Base-by-base conservation (phyloP, 2,113 vertebrate genomes). In the Genyomyrus donnyi region DNA sequence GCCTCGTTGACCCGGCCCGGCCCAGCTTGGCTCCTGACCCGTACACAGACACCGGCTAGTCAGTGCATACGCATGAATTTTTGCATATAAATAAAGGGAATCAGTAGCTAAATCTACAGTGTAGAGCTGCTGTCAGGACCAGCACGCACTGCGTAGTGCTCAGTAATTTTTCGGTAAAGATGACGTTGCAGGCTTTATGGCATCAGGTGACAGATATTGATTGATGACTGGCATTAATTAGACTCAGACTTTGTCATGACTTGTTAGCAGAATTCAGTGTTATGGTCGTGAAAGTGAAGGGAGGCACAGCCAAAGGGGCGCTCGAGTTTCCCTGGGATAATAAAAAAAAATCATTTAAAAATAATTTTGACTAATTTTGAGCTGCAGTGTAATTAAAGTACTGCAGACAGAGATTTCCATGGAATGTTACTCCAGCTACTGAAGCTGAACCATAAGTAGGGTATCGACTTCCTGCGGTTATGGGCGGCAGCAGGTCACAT, bases 401-500 rank as follows among this genome's bases (percentile, higher is more conserved):
- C 66, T 24, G 42, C 52, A 88, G 15, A n/a, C 8, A 88, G 5
- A 50, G 31, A 52, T 50, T 49, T 27, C 49, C 49, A 50, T 50
- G 49, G 49, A 58, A 49, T 56, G 39, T 19, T 80, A 39, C 53
- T 91, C 24, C 21, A 86, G 80, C 58, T 88, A 88, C 91, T 92
- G 90, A 39, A 42, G 87, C 39, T 90, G 88, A 88, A 88, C 88
- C 90, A 58, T 91, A 91, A 91, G 91, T 85, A 90, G 90, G 11
- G 87, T 92, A 74, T 92, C 89, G 3, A 13, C 88, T 95, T 94
- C 90, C 87, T 90, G 77, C 89, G 66, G 91, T 91, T 88, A 83
- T 89, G 31, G 70, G 19, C 24, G 70, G 13, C 62, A 90, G 70
- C 31, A 21, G 45, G 70, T 66, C 4, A 39, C 42, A 77, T 88